Evolutionary conservation across 2,888 invertebrate species (phyloP).

Genomic region (Hoplodrina blanda): DNA sequence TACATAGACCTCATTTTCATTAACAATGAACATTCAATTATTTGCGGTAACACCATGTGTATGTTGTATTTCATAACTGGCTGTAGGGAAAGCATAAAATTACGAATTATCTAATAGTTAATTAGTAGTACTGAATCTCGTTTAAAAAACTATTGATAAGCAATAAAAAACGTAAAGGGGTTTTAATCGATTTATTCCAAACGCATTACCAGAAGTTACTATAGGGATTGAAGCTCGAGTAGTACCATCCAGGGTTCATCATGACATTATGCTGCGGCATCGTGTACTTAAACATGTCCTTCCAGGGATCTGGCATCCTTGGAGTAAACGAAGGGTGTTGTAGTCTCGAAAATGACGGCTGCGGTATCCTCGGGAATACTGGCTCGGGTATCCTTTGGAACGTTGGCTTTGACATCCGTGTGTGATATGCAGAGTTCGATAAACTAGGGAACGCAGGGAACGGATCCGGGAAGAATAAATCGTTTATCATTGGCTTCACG

Average conservation of each 20-base stretch:
- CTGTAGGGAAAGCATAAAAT: no score
- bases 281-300: constrained; percentile 66
- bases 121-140: no score
- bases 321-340: constrained; percentile 67
- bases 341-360: constrained; percentile 66
- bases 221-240: constrained; percentile 74
- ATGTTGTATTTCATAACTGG: no score
- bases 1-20: neutral
- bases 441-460: constrained; percentile 65
- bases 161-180: constrained; percentile 8
- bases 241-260: constrained; percentile 69
- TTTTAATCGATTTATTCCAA: constrained; percentile 54
- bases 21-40: neutral
- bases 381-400: constrained; percentile 54
- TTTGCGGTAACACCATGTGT: neutral
- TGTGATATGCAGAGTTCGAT: constrained; percentile 55
- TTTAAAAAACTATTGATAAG: no score
- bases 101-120: neutral
- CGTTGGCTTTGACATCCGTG: constrained; percentile 64
- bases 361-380: constrained; percentile 21
- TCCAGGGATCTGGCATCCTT: constrained; percentile 60
- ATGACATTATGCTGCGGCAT: constrained; percentile 59
- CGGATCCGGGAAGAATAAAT: constrained; percentile 60
- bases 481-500: constrained; percentile 59
- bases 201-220: constrained; percentile 68